phyloP scores from a whole-genome alignment of 1,140 invertebrate species.

The Thaumetopoea pityocampa region DNA sequence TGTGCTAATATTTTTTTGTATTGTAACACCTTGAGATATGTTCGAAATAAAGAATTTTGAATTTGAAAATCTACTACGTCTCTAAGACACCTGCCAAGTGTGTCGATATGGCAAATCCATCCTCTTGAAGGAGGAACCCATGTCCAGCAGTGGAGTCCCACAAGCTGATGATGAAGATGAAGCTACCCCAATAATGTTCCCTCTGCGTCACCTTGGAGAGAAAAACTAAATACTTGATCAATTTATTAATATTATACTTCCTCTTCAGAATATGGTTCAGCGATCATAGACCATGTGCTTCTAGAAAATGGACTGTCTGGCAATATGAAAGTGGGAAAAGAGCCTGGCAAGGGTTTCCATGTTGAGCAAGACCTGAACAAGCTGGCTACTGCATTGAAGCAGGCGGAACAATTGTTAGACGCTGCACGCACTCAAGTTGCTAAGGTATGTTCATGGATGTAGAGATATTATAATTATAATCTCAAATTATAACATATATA shows the following conservation, averaged over 20 bases:
- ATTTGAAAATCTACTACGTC: too few relatives aligned
- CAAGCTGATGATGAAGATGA: too few relatives aligned
- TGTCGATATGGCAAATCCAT: too few relatives aligned
- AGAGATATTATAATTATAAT: too few relatives aligned
- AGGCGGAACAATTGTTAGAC: constrained; percentile 82
- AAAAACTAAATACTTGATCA: not conserved
- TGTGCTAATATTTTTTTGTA: constrained; percentile 7
- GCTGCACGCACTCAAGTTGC: constrained; percentile 67
- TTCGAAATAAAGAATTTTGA: too few relatives aligned
- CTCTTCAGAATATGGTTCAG: constrained; percentile 87
- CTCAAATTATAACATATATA: too few relatives aligned
- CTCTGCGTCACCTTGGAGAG: not conserved
- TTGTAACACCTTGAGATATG: not conserved
- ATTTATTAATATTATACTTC: constrained; percentile 5
- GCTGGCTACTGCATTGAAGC: constrained; percentile 81
- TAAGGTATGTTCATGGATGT: constrained; percentile 75
- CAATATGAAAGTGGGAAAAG: constrained; percentile 53
- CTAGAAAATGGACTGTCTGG: constrained; percentile 82
- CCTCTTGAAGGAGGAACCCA: too few relatives aligned
- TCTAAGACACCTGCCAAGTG: too few relatives aligned
- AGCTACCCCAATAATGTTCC: not conserved
- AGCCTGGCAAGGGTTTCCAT: constrained; percentile 77
- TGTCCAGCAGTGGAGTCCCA: too few relatives aligned
- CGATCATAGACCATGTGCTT: constrained; percentile 93
- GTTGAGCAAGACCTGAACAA: constrained; percentile 80